A percentile compares a stretch with the other conserved stretches of the same genome.
Conservation (phyloP, 2,113 vertebrate species). For the Craseonycteris thonglongyai region DNA sequence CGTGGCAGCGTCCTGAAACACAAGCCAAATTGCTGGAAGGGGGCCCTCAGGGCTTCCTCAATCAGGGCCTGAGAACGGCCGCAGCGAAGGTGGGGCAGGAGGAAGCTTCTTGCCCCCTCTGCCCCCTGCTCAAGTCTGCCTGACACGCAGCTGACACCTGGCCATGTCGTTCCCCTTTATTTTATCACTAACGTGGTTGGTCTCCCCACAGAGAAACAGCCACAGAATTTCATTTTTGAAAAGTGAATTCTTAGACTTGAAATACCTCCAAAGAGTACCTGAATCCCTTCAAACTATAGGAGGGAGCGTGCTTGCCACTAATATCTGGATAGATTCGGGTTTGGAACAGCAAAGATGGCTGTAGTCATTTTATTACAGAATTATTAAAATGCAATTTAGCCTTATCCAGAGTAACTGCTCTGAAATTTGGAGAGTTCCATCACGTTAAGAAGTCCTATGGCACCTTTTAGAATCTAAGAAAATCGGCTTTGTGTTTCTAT, state of each 20-base stretch:
- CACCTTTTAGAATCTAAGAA: slow-evolving; percentile 53
- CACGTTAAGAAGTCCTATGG: slow-evolving; percentile 47
- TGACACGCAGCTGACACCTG: not conserved
- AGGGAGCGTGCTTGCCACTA: not conserved
- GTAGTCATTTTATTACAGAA: slow-evolving; percentile 30
- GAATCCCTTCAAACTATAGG: slow-evolving; percentile 5
- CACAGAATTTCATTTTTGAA: slow-evolving; percentile 27
- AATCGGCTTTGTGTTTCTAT: slow-evolving; percentile 4
- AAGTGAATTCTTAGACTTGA: slow-evolving; percentile 38
- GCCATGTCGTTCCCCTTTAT: not conserved
- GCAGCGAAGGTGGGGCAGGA: not conserved
- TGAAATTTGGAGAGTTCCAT: not conserved
- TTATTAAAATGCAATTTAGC: slow-evolving; percentile 33
- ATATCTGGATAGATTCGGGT: not conserved
- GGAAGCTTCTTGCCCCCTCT: not conserved
- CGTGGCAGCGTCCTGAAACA: not conserved
- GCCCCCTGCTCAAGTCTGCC: not conserved
- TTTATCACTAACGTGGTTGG: not conserved
- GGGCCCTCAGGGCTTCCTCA: not conserved
- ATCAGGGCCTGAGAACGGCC: not conserved
- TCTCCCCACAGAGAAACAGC: not conserved
- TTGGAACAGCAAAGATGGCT: slow-evolving; percentile 17
- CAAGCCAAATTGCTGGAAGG: not conserved
- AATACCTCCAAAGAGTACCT: slow-evolving; percentile 32
- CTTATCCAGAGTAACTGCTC: not conserved